These are phyloP conservation scores for Brachypalpus laphriformis DNA, from an alignment of 2,888 invertebrate species.

Conservation along the genomic window DNA sequence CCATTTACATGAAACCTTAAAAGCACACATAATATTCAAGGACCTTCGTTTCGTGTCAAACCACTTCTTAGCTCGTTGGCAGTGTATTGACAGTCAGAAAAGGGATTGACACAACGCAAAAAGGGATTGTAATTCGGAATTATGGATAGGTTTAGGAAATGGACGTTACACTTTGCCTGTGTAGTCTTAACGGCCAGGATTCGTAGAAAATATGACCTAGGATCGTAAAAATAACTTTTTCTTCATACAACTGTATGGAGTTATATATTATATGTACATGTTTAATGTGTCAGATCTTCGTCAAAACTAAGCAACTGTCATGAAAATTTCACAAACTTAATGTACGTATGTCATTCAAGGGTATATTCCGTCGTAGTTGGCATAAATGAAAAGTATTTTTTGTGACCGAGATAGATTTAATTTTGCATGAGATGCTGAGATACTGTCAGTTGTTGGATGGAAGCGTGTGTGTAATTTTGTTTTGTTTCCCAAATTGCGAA, in stretches of 20 bases:
- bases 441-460: background rate
- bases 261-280: constrained; percentile 1
- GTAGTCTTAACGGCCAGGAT: background rate
- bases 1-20: constrained; percentile 12
- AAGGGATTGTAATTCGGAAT: background rate
- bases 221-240: constrained; percentile 19
- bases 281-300: constrained; percentile 46
- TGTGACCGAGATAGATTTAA: constrained; percentile 6
- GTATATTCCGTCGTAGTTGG: background rate
- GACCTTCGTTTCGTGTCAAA: constrained; percentile 31
- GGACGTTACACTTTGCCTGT: background rate
- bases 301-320: constrained; percentile 40
- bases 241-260: background rate
- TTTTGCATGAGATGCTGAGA: constrained; percentile 36
- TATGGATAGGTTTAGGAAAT: constrained; percentile 15
- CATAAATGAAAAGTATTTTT: background rate
- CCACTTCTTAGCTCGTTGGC: constrained; percentile 9
- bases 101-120: constrained; percentile 11
- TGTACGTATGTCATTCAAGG: constrained; percentile 33
- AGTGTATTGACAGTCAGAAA: background rate
- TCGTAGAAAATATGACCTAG: background rate
- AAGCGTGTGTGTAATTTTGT: background rate
- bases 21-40: constrained; percentile 18
- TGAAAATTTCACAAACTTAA: constrained; percentile 37
- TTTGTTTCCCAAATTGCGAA: background rate